Conservation (phyloP, 2,797 vertebrate species). For the Microctenopoma stevenorrisi region DNA sequence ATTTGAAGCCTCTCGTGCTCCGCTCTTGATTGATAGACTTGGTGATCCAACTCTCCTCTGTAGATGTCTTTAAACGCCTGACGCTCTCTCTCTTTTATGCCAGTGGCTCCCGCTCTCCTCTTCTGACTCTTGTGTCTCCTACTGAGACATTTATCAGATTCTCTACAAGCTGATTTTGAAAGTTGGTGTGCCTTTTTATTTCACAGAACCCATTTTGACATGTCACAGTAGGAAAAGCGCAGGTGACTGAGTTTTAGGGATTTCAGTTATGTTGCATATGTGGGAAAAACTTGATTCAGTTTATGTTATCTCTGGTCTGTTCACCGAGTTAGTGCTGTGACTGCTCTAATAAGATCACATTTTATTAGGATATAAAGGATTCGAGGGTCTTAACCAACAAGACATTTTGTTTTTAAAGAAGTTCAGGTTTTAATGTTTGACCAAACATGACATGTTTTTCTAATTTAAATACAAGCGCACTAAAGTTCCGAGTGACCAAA, state of each 20-base stretch:
- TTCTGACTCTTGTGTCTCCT: constrained; percentile 14
- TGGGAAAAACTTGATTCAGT: too few relatives aligned
- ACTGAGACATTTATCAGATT: not conserved
- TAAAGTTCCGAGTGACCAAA: not conserved
- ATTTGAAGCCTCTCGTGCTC: constrained; percentile 37
- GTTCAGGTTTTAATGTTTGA: not conserved
- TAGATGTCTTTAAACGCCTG: not conserved
- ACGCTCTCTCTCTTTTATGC: not conserved
- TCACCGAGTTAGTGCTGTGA: not conserved
- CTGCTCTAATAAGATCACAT: not conserved
- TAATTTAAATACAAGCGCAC: constrained; percentile 24
- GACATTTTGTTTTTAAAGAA: not conserved
- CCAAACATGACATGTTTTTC: not conserved
- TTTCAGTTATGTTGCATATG: too few relatives aligned
- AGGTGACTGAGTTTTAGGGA: not conserved
- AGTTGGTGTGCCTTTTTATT: not conserved
- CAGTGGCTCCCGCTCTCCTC: constrained; percentile 1
- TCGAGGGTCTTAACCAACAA: not conserved
- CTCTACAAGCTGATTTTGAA: not conserved
- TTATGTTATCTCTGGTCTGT: not conserved
- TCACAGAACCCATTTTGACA: constrained; percentile 1
- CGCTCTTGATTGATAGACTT: constrained; percentile 31
- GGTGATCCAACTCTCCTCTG: constrained; percentile 24
- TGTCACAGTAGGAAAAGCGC: constrained; percentile 1
- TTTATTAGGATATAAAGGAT: too few relatives aligned